phyloP scores from a whole-genome alignment of 2,113 vertebrate genomes.

The Phalacrocorax pelagicus region DNA sequence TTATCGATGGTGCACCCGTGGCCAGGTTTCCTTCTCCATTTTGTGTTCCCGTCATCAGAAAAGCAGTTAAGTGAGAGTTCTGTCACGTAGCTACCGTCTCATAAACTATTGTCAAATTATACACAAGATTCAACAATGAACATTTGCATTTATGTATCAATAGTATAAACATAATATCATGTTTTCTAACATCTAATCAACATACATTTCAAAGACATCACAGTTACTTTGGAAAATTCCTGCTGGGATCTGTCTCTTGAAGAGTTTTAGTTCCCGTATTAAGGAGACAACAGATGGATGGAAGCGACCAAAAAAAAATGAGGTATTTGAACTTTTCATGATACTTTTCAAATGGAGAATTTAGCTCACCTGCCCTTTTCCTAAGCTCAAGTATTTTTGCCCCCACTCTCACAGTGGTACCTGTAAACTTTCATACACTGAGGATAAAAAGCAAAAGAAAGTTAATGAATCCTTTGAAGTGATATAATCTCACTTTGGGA shows the following conservation, averaged over 20 bases:
- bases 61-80: neutral
- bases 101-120: neutral
- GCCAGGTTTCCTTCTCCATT: neutral
- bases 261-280: neutral
- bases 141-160: neutral
- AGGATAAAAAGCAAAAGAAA: neutral
- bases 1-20: neutral
- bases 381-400: neutral
- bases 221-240: neutral
- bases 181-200: neutral
- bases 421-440: neutral
- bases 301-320: neutral
- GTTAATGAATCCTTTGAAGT: neutral
- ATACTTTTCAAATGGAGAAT: neutral
- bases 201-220: accelerated
- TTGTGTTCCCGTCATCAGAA: neutral
- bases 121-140: neutral
- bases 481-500: neutral
- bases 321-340: neutral
- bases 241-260: neutral
- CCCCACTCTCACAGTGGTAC: too few relatives aligned
- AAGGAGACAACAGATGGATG: neutral
- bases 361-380: neutral
- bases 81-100: neutral
- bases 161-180: accelerated